A percentile compares a stretch with the other conserved stretches of the same genome.
Conservation (phyloP, 1,140 invertebrate species). For the Idris sp. region DNA sequence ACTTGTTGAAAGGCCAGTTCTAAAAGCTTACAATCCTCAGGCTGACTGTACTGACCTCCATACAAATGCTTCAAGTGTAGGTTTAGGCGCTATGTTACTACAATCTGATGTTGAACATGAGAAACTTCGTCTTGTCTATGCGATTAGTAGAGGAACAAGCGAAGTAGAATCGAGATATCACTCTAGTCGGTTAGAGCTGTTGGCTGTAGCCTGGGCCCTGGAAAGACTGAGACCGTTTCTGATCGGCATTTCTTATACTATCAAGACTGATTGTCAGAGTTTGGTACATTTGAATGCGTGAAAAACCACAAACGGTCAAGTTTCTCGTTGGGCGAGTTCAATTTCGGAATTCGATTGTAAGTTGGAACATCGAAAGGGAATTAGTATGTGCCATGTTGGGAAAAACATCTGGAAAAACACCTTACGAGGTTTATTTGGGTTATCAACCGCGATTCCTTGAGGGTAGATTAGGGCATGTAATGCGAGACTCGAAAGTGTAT, state of each 20-base stretch:
- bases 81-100: too few species aligned
- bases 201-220: conserved; percentile 47
- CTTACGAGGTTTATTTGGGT: conserved; percentile 34
- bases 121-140: conserved; percentile 27
- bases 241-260: conserved; percentile 27
- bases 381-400: not conserved
- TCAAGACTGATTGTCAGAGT: conserved; percentile 32
- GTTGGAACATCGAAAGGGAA: not conserved
- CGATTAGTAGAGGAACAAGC: conserved; percentile 41
- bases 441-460: conserved; percentile 22
- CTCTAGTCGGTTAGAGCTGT: conserved; percentile 53
- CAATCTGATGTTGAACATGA: too few species aligned
- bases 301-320: conserved; percentile 14
- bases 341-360: conserved; percentile 12
- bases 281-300: conserved; percentile 4
- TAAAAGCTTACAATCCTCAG: too few species aligned
- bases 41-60: too few species aligned
- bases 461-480: conserved; percentile 6
- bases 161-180: conserved; percentile 56
- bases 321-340: not conserved
- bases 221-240: conserved; percentile 28
- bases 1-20: too few species aligned
- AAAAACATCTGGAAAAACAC: conserved; percentile 26
- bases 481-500: not conserved
- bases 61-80: too few species aligned